phyloP scores from a whole-genome alignment of 2,113 vertebrate genomes.

The Equus quagga region DNA sequence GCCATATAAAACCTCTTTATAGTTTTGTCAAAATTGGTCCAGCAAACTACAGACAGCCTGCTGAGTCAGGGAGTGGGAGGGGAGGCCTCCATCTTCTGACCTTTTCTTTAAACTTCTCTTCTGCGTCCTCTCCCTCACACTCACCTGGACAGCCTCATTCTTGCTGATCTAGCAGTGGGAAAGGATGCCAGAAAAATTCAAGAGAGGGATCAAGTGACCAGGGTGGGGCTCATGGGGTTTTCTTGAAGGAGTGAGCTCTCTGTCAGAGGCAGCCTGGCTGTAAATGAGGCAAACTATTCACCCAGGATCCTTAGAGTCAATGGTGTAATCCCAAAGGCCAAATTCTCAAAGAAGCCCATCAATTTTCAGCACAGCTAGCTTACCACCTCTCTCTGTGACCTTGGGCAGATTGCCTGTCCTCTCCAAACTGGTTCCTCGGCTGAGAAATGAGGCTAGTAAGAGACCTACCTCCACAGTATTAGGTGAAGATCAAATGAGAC shows the following conservation, averaged over 20 bases:
- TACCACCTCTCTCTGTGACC: neutral
- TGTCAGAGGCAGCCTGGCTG: neutral
- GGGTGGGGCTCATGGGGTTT: neutral
- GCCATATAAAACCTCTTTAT: neutral
- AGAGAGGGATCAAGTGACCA: neutral
- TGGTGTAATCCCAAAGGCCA: neutral
- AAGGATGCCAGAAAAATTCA: neutral
- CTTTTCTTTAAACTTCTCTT: neutral
- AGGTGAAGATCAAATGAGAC: slow-evolving; percentile 1
- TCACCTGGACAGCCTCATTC: neutral
- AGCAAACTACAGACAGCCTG: neutral
- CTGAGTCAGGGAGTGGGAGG: neutral
- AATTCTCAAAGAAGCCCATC: neutral
- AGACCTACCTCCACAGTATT: neutral
- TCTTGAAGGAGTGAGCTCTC: neutral
- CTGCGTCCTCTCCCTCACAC: neutral
- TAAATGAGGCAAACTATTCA: neutral
- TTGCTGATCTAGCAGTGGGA: neutral
- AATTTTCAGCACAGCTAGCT: neutral
- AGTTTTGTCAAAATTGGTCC: neutral
- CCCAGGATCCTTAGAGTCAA: neutral
- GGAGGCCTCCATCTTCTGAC: neutral
- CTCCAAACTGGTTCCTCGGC: neutral
- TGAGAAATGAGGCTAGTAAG: neutral
- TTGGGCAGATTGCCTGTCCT: neutral